A percentile compares a stretch with the other conserved stretches of the same genome.
Conservation (phyloP, 1,140 invertebrate genomes). For the Bactericera cockerelli region DNA sequence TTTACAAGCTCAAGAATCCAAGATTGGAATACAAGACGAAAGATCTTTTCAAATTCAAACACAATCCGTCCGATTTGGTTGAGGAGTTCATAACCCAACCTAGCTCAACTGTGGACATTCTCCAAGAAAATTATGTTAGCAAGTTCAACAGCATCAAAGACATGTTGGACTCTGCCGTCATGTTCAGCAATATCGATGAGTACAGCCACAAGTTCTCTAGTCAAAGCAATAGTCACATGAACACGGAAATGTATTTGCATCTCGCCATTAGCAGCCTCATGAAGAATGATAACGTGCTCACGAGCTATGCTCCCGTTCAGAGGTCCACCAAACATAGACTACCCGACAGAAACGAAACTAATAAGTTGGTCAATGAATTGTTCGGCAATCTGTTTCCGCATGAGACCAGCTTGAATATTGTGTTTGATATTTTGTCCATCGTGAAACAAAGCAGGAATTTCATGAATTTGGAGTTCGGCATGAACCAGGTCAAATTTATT, state of each 20-base stretch:
- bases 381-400: background rate
- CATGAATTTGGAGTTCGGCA: background rate
- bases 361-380: background rate
- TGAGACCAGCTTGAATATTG: background rate
- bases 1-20: background rate
- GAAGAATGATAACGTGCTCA: background rate
- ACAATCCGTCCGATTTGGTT: background rate
- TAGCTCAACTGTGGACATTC: background rate
- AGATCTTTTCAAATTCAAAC: background rate
- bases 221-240: background rate
- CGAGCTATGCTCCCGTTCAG: background rate
- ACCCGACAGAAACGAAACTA: background rate
- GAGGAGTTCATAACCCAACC: conserved; percentile 1
- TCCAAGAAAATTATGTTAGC: background rate
- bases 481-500: background rate
- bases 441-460: background rate
- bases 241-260: background rate
- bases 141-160: background rate
- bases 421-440: conserved; percentile 5
- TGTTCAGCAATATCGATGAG: background rate
- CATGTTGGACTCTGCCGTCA: background rate
- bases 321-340: background rate
- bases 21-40: background rate
- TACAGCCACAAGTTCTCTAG: too few relatives aligned
- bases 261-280: background rate